Percentiles rank a stretch among this genome's conserved stretches.
Conservation (phyloP, 2,797 vertebrate genomes). For the Catamblyrhynchus diadema region DNA sequence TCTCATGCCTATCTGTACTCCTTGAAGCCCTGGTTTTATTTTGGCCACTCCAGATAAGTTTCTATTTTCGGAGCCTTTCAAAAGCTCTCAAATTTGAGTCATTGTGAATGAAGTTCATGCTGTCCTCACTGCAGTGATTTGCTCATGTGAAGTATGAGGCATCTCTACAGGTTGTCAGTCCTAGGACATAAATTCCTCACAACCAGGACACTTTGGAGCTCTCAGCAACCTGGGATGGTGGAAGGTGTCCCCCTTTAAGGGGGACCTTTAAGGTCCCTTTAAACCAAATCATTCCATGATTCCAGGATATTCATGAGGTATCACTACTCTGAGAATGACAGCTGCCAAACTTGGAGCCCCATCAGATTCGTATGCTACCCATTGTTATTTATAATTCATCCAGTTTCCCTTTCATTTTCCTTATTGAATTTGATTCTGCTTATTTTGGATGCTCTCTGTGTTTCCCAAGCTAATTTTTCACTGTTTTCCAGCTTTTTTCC, state of each 20-base stretch:
- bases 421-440: background rate
- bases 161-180: background rate
- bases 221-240: background rate
- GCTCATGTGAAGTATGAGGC: background rate
- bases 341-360: background rate
- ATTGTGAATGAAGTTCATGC: background rate
- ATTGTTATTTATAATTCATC: background rate
- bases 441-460: background rate
- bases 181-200: background rate
- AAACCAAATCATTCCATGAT: background rate
- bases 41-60: background rate
- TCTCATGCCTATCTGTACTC: background rate
- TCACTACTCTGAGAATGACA: background rate
- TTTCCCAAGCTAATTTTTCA: background rate
- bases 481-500: background rate
- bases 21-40: background rate
- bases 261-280: background rate
- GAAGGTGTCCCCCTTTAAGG: background rate
- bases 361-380: background rate
- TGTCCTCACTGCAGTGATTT: background rate
- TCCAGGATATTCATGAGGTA: accelerated
- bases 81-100: background rate
- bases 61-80: background rate
- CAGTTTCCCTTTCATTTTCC: background rate
- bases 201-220: background rate